Evolutionary conservation across 2,113 vertebrate genomes (phyloP), one percentile per base, ranked within the genome.

Genomic region (Gavialis gangeticus): DNA sequence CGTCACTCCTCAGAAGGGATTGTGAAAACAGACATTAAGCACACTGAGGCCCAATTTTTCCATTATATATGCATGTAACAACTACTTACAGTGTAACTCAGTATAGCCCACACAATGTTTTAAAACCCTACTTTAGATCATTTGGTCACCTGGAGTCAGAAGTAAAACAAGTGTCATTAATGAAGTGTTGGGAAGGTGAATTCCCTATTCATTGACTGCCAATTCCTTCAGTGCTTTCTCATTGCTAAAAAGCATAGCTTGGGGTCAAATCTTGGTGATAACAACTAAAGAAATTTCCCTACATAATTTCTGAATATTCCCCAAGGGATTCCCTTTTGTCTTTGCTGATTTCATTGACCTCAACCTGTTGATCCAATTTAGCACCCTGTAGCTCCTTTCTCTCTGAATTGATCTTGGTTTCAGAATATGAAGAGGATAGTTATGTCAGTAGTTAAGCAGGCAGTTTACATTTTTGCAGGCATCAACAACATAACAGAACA

Each of bases 231-330:
- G 10, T 94, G 84, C 34, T 88, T 77, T 60, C 57, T 75, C 83
- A 58, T 73, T 87, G 75, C 76, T 24, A 75, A 93, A 82, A 64
- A 71, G 84, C 60, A 34, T 56, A 93, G 34, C 63, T 83, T 76
- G 67, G 37, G 85, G 95, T 95, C 96, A 97, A 96, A 92, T n/a
- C 67, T 92, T 93, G 94, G 96, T 96, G 92, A 96, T 86, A 96
- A 95, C 84, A 93, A 88, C 77, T 88, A 85, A 96, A 85, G 64
- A 94, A 86, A 95, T 94, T 91, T 95, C 92, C 84, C 94, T 46
- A 85, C 94, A 95, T 88, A 95, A 90, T 83, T 85, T 91, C 82
- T 80, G 83, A 94, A 88, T 87, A 93, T 88, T 21, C 95, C 94
- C 91, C 57, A 66, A 80, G 96, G 96, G 79, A 78, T 63, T 69